Percentiles rank a stretch among this genome's conserved stretches.
Evolutionary conservation across 2,113 vertebrate species (phyloP).

Genomic region (Excalfactoria chinensis): DNA sequence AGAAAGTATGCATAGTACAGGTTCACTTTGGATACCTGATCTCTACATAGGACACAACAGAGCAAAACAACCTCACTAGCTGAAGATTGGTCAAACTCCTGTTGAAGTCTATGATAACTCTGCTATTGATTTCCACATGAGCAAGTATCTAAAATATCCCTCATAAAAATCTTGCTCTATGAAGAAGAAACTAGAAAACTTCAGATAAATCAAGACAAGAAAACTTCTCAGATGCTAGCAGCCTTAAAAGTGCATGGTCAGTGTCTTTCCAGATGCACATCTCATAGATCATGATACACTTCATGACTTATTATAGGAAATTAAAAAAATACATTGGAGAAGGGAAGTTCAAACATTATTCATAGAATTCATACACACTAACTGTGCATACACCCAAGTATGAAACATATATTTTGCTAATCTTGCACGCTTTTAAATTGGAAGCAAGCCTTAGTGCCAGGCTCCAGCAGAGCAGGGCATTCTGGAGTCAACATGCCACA

Average conservation of each 20-base stretch:
- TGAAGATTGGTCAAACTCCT: not conserved
- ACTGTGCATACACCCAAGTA: not conserved
- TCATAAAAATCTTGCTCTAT: not conserved
- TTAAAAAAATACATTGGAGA: not conserved
- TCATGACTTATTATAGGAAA: not conserved
- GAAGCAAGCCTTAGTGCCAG: not conserved
- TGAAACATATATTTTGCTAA: not conserved
- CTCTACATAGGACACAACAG: not conserved
- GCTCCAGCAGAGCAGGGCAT: not conserved
- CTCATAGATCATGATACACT: not conserved
- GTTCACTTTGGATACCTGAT: not conserved
- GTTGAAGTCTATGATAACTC: not conserved
- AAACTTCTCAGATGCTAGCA: not conserved
- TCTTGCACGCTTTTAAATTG: not conserved
- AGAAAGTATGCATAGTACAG: not conserved
- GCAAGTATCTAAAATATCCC: not conserved
- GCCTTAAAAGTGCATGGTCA: not conserved
- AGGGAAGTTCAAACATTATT: not conserved
- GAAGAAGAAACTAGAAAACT: not conserved
- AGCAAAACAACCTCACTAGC: not conserved
- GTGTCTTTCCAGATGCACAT: not conserved
- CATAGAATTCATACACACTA: not conserved
- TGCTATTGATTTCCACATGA: not conserved
- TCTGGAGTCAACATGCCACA: not conserved
- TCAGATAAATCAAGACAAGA: not conserved